phyloP scores from a whole-genome alignment of 2,888 invertebrate genomes.

The Hemithea aestivaria region DNA sequence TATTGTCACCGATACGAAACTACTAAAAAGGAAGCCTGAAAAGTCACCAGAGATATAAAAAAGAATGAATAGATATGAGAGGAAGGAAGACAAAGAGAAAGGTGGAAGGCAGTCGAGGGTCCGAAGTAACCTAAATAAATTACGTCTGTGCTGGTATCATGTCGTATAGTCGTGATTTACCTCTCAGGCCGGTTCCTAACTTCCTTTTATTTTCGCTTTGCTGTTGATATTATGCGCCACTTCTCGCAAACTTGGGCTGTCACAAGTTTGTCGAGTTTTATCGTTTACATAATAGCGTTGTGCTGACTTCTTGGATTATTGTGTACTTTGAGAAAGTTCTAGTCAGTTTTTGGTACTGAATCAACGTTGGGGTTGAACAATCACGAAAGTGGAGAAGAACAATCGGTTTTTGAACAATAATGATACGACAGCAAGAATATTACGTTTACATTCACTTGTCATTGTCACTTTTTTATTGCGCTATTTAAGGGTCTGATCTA shows the following conservation, averaged over 20 bases:
- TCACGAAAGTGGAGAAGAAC: no score
- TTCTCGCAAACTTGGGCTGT: constrained; percentile 13
- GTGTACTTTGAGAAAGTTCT: not conserved
- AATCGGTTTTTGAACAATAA: no score
- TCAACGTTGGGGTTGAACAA: no score
- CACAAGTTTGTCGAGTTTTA: constrained; percentile 15
- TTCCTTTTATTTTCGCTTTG: constrained; percentile 1
- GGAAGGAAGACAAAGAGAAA: constrained; percentile 15
- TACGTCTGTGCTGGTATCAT: constrained; percentile 15
- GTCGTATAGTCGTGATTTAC: constrained; percentile 16
- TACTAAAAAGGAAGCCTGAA: constrained; percentile 5
- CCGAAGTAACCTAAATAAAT: constrained; percentile 22
- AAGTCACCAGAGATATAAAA: constrained; percentile 15
- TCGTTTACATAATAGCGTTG: constrained; percentile 6
- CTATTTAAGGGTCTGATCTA: no score
- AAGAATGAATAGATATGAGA: constrained; percentile 17
- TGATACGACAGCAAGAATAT: no score
- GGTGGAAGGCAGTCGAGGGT: constrained; percentile 16
- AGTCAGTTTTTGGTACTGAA: no score
- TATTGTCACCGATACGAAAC: constrained; percentile 2
- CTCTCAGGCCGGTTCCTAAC: not conserved
- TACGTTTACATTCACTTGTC: no score
- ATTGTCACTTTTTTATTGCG: no score
- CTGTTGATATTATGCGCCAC: constrained; percentile 12
- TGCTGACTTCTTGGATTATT: no score